Conservation (phyloP, 2,888 invertebrate species). For the Lamellibrachia columna region DNA sequence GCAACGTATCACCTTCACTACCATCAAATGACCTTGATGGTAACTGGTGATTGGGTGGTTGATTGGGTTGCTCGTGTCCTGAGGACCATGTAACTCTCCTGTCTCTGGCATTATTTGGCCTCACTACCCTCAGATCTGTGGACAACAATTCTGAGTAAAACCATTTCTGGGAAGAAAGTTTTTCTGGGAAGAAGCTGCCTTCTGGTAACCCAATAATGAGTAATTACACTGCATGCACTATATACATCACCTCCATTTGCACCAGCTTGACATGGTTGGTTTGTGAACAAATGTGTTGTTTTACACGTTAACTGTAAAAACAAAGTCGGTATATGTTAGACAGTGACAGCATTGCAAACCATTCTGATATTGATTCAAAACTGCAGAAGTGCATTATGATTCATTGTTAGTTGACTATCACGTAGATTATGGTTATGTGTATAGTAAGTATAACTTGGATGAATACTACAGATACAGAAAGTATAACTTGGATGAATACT, state of each 20-base stretch:
- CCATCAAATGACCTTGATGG: background rate
- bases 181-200: background rate
- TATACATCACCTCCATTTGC: background rate
- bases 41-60: background rate
- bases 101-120: background rate
- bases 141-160: background rate
- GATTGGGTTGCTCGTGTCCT: background rate
- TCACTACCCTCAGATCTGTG: background rate
- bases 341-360: background rate
- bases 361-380: background rate
- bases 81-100: background rate
- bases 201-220: background rate
- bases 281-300: background rate
- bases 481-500: background rate
- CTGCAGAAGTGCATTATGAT: background rate
- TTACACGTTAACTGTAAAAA: background rate
- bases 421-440: background rate
- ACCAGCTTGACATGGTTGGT: background rate
- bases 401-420: background rate
- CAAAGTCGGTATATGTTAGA: background rate
- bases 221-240: background rate
- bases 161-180: background rate
- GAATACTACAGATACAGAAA: background rate
- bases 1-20: background rate
- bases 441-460: background rate